A percentile compares a stretch with the other conserved stretches of the same genome.
Evolutionary conservation across 2,113 vertebrate genomes (phyloP).

Genomic region (Ceyx cyanopectus): DNA sequence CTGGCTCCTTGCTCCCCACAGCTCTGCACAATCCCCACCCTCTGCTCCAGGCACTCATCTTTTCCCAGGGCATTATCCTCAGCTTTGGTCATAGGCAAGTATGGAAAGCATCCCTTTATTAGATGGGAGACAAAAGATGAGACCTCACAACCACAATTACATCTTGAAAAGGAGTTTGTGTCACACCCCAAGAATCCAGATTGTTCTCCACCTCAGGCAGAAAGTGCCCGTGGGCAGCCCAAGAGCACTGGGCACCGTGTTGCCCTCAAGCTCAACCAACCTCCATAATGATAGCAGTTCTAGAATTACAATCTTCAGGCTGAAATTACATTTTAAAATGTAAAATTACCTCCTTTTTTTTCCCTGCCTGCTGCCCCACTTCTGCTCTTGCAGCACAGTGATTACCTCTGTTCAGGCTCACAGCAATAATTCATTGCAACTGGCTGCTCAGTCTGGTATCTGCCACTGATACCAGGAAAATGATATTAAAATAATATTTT

Average conservation of each 20-base stretch:
- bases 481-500: background rate
- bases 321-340: slow-evolving; percentile 28
- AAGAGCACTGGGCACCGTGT: background rate
- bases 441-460: background rate
- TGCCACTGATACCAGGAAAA: background rate
- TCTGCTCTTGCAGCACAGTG: background rate
- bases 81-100: background rate
- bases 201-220: background rate
- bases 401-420: slow-evolving; percentile 4
- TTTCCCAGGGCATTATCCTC: background rate
- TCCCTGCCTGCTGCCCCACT: background rate
- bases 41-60: background rate
- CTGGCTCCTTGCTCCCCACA: background rate
- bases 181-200: background rate
- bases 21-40: background rate
- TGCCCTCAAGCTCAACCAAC: background rate
- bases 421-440: background rate
- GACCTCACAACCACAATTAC: background rate
- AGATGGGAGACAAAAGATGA: background rate
- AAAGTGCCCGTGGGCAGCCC: fast-evolving
- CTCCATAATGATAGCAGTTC: background rate
- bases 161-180: background rate
- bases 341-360: background rate
- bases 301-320: background rate
- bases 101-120: slow-evolving; percentile 9